Evolutionary conservation across 2,113 vertebrate genomes (phyloP).

Genomic region (Prinia subflava): DNA sequence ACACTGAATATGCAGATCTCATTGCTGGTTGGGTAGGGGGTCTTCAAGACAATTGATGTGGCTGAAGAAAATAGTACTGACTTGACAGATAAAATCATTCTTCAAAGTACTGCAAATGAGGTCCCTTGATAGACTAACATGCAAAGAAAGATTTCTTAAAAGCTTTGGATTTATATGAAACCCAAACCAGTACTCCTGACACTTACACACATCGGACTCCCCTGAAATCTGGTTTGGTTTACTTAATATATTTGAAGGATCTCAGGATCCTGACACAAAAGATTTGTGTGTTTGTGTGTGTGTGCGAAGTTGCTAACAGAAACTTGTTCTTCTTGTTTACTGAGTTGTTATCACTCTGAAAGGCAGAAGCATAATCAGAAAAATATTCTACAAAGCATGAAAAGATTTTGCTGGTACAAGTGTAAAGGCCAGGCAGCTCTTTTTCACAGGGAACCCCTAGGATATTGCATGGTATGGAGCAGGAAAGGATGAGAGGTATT

Average conservation of each 20-base stretch:
- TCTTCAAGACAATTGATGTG: neutral
- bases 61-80: neutral
- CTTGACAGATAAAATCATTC: neutral
- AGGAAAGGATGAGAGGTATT: neutral
- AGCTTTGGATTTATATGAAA: neutral
- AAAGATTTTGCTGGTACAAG: neutral
- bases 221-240: neutral
- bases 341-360: neutral
- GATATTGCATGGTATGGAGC: neutral
- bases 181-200: neutral
- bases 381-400: neutral
- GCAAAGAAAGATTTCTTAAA: neutral
- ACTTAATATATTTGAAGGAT: neutral
- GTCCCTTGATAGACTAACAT: neutral
- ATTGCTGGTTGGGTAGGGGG: neutral
- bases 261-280: neutral
- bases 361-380: neutral
- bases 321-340: neutral
- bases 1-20: neutral
- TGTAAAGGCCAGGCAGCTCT: neutral
- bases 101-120: neutral
- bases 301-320: neutral
- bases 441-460: neutral
- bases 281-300: neutral
- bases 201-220: neutral